A percentile compares a stretch with the other conserved stretches of the same genome.
Conservation (phyloP, 2,888 invertebrate genomes). For the Sipunculus nudus region DNA sequence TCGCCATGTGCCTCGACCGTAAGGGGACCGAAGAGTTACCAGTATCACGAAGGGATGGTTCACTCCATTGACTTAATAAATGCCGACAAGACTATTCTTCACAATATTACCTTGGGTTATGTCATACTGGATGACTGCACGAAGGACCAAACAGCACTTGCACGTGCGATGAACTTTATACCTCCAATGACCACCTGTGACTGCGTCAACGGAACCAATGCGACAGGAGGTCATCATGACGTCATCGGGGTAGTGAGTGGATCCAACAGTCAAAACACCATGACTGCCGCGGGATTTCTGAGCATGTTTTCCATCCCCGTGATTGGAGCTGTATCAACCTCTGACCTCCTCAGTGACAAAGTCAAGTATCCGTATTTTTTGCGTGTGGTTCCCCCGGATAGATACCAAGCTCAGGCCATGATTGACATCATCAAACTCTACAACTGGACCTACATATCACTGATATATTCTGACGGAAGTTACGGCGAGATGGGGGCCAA, state of each 20-base stretch:
- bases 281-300: slow-evolving; percentile 17
- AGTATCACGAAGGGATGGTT: slow-evolving; percentile 14
- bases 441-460: slow-evolving; percentile 81
- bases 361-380: slow-evolving; percentile 36
- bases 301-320: slow-evolving; percentile 22
- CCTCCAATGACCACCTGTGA: neutral
- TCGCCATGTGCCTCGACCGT: neutral
- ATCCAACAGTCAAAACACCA: slow-evolving; percentile 18
- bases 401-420: slow-evolving; percentile 42
- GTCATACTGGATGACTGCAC: slow-evolving; percentile 16
- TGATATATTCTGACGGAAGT: slow-evolving; percentile 76
- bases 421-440: slow-evolving; percentile 44
- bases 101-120: slow-evolving; percentile 12
- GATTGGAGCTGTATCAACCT: slow-evolving; percentile 24
- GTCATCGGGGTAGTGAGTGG: slow-evolving; percentile 26
- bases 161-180: neutral
- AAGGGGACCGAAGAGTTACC: slow-evolving; percentile 2
- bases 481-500: slow-evolving; percentile 40
- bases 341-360: slow-evolving; percentile 24
- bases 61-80: slow-evolving; percentile 7
- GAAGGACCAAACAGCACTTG: neutral
- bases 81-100: neutral
- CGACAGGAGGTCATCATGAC: slow-evolving; percentile 3
- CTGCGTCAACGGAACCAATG: neutral
- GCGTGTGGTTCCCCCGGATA: slow-evolving; percentile 40